Evolutionary conservation across 2,113 vertebrate genomes (phyloP).

Genomic region (Mus spicilegus): DNA sequence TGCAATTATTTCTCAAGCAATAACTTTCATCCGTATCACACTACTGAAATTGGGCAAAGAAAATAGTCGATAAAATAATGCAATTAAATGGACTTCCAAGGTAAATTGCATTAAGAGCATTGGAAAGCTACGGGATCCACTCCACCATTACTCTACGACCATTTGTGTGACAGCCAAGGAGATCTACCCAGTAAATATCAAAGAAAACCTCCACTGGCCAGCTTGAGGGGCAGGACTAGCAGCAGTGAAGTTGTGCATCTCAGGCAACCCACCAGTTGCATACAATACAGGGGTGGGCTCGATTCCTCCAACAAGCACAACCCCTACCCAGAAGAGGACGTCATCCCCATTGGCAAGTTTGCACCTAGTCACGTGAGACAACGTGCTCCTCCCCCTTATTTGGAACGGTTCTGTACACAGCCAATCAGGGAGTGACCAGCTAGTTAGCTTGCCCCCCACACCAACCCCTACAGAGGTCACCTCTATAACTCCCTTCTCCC

Average conservation of each 20-base stretch:
- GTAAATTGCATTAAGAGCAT: too few species aligned
- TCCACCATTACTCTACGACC: neutral
- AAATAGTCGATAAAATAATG: neutral
- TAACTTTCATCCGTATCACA: neutral
- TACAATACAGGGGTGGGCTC: neutral
- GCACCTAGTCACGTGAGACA: neutral
- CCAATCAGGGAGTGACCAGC: neutral
- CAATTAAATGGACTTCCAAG: neutral
- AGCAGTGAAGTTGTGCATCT: neutral
- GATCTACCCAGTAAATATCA: neutral
- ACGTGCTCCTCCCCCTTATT: neutral
- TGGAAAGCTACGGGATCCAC: neutral
- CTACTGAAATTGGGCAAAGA: neutral
- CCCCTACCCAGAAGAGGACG: neutral
- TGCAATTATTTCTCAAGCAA: neutral
- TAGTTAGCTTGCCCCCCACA: neutral
- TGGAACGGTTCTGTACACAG: neutral
- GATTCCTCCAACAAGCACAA: neutral
- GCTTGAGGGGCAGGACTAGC: neutral
- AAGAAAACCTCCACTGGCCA: neutral
- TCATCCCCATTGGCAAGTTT: neutral
- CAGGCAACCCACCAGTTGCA: too few species aligned
- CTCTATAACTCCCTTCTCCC: neutral
- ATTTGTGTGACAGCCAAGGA: neutral
- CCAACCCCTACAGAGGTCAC: too few species aligned